Evolutionary conservation across 1,140 invertebrate genomes (phyloP).

Genomic region (Plodia interpunctella): DNA sequence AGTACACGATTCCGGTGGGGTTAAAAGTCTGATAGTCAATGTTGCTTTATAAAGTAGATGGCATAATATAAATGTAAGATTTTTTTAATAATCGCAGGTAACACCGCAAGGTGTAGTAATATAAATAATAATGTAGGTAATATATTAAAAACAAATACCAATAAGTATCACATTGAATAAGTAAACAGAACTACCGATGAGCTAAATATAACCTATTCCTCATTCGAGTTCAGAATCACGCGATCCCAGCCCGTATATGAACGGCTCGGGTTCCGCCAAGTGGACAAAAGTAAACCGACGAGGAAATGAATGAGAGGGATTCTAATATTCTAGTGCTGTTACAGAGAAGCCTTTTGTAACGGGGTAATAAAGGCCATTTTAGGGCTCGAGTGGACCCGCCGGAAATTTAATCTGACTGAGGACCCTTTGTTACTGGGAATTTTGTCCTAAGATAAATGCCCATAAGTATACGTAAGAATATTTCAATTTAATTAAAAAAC

Average conservation of each 20-base stretch:
- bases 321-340: slow-evolving; percentile 61
- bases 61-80: too few relatives aligned
- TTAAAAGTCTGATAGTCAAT: too few relatives aligned
- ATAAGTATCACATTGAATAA: too few relatives aligned
- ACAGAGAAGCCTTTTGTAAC: slow-evolving; percentile 52
- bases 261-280: slow-evolving; percentile 23
- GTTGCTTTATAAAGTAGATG: too few relatives aligned
- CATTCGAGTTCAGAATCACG: neutral
- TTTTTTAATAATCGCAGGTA: too few relatives aligned
- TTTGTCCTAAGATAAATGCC: slow-evolving; percentile 64
- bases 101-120: too few relatives aligned
- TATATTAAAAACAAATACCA: too few relatives aligned
- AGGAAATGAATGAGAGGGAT: slow-evolving; percentile 51
- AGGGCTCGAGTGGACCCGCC: slow-evolving; percentile 61
- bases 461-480: slow-evolving; percentile 46
- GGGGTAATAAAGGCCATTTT: slow-evolving; percentile 67
- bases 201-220: neutral
- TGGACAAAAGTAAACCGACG: slow-evolving; percentile 43
- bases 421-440: slow-evolving; percentile 57
- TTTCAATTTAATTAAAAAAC: slow-evolving; percentile 67
- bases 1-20: too few relatives aligned
- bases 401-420: slow-evolving; percentile 70
- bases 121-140: too few relatives aligned
- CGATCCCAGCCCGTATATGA: neutral
- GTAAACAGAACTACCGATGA: too few relatives aligned